phyloP scores from a whole-genome alignment of 2,888 invertebrate species.

The Pterostichus madidus region DNA sequence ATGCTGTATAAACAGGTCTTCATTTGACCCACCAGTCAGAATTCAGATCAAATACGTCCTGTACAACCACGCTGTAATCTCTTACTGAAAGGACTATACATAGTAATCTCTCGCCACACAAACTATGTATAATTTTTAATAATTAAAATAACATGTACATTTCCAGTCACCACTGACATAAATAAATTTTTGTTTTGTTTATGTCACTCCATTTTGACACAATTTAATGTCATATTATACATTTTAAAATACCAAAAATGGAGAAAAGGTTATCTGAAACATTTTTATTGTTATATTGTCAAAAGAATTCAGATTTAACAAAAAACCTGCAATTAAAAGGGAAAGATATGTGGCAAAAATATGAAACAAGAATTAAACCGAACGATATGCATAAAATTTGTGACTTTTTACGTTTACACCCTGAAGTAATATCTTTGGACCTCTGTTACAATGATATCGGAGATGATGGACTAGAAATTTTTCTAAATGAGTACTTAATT shows the following conservation, averaged over 20 bases:
- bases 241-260: slow-evolving; percentile 64
- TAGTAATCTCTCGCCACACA: no score
- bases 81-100: no score
- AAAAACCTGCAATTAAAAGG: slow-evolving; percentile 79
- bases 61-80: no score
- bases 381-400: slow-evolving; percentile 78
- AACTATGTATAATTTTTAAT: no score
- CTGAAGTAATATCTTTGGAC: slow-evolving; percentile 78
- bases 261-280: slow-evolving; percentile 71
- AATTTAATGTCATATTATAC: slow-evolving; percentile 19
- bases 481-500: slow-evolving; percentile 77
- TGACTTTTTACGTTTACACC: slow-evolving; percentile 77
- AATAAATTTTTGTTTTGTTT: slow-evolving; percentile 4
- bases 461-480: slow-evolving; percentile 77
- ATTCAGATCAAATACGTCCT: no score
- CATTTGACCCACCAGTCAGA: no score
- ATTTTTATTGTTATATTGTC: slow-evolving; percentile 74
- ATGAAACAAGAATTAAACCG: slow-evolving; percentile 77
- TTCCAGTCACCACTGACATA: no score
- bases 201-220: slow-evolving; percentile 18
- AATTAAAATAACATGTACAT: no score
- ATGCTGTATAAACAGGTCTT: no score
- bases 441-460: slow-evolving; percentile 81
- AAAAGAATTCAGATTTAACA: slow-evolving; percentile 80
- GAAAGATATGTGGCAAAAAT: slow-evolving; percentile 77